Conservation (phyloP, 2,797 vertebrate genomes). For the Cyprinodon diabolis region DNA sequence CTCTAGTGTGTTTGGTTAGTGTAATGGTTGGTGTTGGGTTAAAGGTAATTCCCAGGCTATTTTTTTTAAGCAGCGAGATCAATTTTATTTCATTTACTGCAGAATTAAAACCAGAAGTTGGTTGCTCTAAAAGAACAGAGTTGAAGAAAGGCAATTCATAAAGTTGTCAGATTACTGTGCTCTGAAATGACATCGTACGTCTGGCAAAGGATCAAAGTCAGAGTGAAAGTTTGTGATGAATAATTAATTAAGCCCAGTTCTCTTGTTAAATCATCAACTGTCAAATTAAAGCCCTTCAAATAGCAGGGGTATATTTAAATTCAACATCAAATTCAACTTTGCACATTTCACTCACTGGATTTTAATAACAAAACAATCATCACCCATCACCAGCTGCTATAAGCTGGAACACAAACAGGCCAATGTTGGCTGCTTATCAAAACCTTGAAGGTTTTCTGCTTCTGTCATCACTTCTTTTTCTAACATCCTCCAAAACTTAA, state of each 20-base stretch:
- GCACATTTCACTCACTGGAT: slow-evolving; percentile 1
- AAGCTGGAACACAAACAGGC: slow-evolving; percentile 17
- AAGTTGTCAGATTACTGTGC: slow-evolving; percentile 2
- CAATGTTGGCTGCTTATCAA: slow-evolving; percentile 13
- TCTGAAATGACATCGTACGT: slow-evolving; percentile 10
- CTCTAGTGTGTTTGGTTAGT: not conserved
- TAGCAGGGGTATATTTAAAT: slow-evolving; percentile 2
- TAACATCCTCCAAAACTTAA: not conserved
- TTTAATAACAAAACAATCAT: slow-evolving; percentile 3
- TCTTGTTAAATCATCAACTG: slow-evolving; percentile 21
- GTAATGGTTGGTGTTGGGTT: not conserved
- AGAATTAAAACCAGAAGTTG: not conserved
- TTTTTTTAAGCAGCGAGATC: not conserved
- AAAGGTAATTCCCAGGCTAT: not conserved
- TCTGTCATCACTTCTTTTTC: not conserved
- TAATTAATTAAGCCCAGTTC: slow-evolving; percentile 36
- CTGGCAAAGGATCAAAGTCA: slow-evolving; percentile 38
- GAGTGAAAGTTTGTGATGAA: slow-evolving; percentile 30
- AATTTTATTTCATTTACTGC: not conserved
- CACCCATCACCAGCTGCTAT: slow-evolving; percentile 10
- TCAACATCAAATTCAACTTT: not conserved
- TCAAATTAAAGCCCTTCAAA: slow-evolving; percentile 44
- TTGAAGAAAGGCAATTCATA: not conserved
- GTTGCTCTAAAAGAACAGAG: not conserved
- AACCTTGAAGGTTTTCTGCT: not conserved